Conservation (phyloP, 1,140 invertebrate genomes). For the Formica selysi region DNA sequence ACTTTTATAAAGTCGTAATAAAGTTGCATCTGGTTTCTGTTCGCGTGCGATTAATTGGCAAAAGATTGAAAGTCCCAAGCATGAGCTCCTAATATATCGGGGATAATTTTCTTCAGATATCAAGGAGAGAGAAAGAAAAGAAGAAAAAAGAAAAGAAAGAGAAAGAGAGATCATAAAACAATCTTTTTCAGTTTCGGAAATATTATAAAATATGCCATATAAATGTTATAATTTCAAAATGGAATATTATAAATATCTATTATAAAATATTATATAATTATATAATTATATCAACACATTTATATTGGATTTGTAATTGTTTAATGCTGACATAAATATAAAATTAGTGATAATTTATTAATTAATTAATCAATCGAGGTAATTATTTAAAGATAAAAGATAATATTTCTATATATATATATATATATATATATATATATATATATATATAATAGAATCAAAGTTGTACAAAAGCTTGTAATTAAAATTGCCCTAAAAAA, state of each 20-base stretch:
- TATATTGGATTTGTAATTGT: neutral
- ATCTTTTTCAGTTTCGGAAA: neutral
- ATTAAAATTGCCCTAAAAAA: neutral
- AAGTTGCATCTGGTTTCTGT: conserved; percentile 68
- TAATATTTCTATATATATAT: too few relatives aligned
- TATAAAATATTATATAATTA: neutral
- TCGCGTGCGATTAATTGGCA: conserved; percentile 74
- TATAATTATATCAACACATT: neutral
- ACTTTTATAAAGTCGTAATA: conserved; percentile 70
- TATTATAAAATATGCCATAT: neutral
- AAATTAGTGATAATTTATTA: neutral
- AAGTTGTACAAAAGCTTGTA: neutral
- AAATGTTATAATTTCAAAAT: conserved; percentile 1
- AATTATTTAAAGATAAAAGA: neutral
- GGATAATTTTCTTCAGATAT: neutral
- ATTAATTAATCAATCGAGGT: neutral
- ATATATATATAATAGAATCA: neutral
- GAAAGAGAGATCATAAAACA: neutral
- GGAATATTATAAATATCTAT: neutral
- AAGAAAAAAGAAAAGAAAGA: too few relatives aligned
- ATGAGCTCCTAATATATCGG: neutral
- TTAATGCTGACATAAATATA: neutral
- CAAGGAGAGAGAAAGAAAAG: too few relatives aligned
- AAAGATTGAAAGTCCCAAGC: conserved; percentile 45
- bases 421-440: too few relatives aligned